Evolutionary conservation across 2,888 invertebrate genomes (phyloP), one percentile per base, ranked within the genome.

Genomic region (Caenorhabditis parvicauda): DNA sequence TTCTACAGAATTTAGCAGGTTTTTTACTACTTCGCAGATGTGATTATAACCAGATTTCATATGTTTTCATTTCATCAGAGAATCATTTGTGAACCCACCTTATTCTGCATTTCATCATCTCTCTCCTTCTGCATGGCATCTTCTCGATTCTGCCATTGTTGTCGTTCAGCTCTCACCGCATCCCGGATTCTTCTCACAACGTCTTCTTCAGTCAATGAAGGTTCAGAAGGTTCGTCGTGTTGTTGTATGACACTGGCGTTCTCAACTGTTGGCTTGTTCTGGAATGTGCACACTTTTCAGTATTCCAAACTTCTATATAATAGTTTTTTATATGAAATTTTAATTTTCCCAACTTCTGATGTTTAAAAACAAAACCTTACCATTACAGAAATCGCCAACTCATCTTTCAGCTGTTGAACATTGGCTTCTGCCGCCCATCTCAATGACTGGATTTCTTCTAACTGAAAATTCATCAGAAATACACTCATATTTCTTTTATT

Each of bases 191-290:
- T 42, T 46, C 46, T 41, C 4, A 25, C 24, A 1, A 59, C 59
- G 2, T 65, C 68, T 39, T 60, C 64, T 42, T 68, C 68, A n/a
- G 58, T 59, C 5, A 64, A 35, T 17, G 9, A 39, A 9, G 25
- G 41, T 14, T 12, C 27, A 7, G 37, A 46, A 24, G 41, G 45
- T 17, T 45, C 25, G 22, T 17, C 24, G 37, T 24, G 5, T 21
- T 19, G 32, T 4, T 3, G 3, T 28, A 25, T 2, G 7, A 28
- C 29, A 22, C 7, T 35, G 24, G 12, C 44, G 22, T 12, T 9
- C 27, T 44, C 25, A 1, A 14, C 35, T n/a, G n/a, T 14, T n/a
- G 35, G n/a, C n/a, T 35, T 35, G 35, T 14, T n/a, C n/a, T 35
- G 35, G 35, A 12, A 17, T 7, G 41, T 17, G 21, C 12, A n/a